phyloP scores from a whole-genome alignment of 1,140 invertebrate species.

The Gryon sp. region DNA sequence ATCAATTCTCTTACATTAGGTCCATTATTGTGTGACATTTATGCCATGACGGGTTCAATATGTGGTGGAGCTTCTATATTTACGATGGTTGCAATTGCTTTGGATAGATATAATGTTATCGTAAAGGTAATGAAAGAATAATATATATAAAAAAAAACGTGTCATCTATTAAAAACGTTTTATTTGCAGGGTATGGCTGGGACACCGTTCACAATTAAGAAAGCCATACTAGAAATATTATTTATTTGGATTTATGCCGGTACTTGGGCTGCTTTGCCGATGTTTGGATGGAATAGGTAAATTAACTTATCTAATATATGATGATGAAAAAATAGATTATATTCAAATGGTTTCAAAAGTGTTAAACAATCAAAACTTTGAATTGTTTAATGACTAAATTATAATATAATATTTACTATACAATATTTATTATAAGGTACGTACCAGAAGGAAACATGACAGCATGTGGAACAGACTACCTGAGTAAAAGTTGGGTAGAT shows the following conservation, averaged over 20 bases:
- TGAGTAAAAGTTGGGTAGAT: conserved; percentile 83
- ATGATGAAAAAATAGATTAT: too few species aligned
- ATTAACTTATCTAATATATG: too few species aligned
- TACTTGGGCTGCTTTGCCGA: conserved; percentile 85
- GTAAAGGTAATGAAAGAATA: conserved; percentile 80
- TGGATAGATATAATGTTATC: conserved; percentile 92
- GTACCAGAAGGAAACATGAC: conserved; percentile 94
- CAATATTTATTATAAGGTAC: conserved; percentile 82
- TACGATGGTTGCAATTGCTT: conserved; percentile 89
- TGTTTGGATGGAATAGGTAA: conserved; percentile 84
- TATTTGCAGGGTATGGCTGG: conserved; percentile 81
- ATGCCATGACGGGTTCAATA: conserved; percentile 88
- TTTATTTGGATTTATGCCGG: conserved; percentile 85
- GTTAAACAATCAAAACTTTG: too few species aligned
- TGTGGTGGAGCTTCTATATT: conserved; percentile 91
- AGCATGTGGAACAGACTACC: conserved; percentile 91
- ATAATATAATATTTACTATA: too few species aligned
- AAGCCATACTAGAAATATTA: conserved; percentile 84
- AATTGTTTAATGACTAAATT: too few species aligned
- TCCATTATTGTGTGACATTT: conserved; percentile 89
- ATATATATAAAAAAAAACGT: too few species aligned
- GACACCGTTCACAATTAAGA: conserved; percentile 84
- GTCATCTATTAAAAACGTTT: too few species aligned
- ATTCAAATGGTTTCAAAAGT: too few species aligned
- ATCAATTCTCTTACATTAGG: too few species aligned